A percentile compares a stretch with the other conserved stretches of the same genome.
These are phyloP conservation scores for Drosophila lini DNA, from an alignment of 1,140 invertebrate genomes.

Conservation along the genomic window DNA sequence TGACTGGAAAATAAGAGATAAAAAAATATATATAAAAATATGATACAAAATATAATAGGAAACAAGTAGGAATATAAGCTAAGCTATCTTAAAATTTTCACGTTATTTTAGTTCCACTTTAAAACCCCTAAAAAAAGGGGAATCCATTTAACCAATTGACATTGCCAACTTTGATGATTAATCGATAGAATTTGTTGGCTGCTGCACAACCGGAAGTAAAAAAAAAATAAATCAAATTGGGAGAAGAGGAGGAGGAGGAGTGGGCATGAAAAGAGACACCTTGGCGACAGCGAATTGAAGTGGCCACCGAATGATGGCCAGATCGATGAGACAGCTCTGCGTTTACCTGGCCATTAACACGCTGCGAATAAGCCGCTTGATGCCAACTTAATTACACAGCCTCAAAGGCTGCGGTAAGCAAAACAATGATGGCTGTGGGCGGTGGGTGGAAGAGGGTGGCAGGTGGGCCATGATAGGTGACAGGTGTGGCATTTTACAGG, in stretches of 20 bases:
- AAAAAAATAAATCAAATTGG: conserved; percentile 17
- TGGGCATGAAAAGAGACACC: conserved; percentile 10
- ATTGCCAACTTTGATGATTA: conserved; percentile 75
- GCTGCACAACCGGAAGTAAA: conserved; percentile 48
- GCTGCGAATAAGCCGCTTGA: conserved; percentile 37
- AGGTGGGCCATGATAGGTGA: neutral
- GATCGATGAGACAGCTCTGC: conserved; percentile 37
- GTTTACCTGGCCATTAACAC: conserved; percentile 60
- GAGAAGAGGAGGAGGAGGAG: conserved; percentile 7
- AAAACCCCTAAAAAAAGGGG: neutral
- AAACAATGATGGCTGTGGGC: conserved; percentile 22
- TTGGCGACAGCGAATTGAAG: conserved; percentile 26
- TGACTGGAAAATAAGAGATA: conserved; percentile 38
- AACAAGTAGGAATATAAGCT: neutral
- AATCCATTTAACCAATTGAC: conserved; percentile 26
- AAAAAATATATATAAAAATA: neutral
- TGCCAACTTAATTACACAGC: conserved; percentile 61
- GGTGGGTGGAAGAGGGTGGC: no score
- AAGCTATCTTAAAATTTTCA: no score
- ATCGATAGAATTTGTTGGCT: conserved; percentile 58
- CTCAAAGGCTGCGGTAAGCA: conserved; percentile 51
- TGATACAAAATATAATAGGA: neutral
- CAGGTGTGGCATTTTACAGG: conserved; percentile 13
- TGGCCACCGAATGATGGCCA: conserved; percentile 4
- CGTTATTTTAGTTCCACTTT: neutral